Base-by-base conservation (phyloP, 2,888 invertebrate species). In the Onthophagus sagittarius region DNA sequence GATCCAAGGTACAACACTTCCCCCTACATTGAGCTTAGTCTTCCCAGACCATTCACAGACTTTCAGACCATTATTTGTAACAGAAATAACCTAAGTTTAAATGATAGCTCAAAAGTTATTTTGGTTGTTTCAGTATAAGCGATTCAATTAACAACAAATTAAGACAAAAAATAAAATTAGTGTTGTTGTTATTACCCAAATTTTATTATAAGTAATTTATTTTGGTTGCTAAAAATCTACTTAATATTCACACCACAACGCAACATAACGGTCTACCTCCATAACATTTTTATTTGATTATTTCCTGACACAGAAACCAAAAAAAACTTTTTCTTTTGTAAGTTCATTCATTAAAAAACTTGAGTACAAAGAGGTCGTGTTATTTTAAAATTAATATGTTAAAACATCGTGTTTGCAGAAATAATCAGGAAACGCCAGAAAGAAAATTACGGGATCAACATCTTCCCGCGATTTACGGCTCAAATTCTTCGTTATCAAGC, bases 401-500 rank as follows among this genome's bases (percentile, higher is more conserved):
- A 71, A 84, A 84, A 80, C 82, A 83, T 81, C 81, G 83, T 79
- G 81, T 83, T 77, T 80, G 79, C 75, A 84, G 84, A 77, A 78
- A 78, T 69, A 75, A 74, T 69, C 39, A 53, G 39, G 7, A 53
- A 7, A 82, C 81, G 1, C 81, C 84, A 11, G 86, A 86, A 74
- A 80, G 83, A 3, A 83, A 67, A 7, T 31, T 31, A 23, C n/a
- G 32, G 5, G 31, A 67, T 6, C 67, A 67, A 23, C 13, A 13
- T 15, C 62, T 71, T 23, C 39, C 39, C 6, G 32, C 15, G 6
- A 75, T 80, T 32, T 82, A 83, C 75, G 84, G 85, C 2, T 86
- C 87, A 0, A 86, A 83, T 72, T 84, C 84, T 62, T 87, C 87
- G 0, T 79, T 87, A 75, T 84, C 84, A 6, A 82, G 85, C 73